Conservation (phyloP, 1,140 invertebrate species). For the Drosophila lowei region DNA sequence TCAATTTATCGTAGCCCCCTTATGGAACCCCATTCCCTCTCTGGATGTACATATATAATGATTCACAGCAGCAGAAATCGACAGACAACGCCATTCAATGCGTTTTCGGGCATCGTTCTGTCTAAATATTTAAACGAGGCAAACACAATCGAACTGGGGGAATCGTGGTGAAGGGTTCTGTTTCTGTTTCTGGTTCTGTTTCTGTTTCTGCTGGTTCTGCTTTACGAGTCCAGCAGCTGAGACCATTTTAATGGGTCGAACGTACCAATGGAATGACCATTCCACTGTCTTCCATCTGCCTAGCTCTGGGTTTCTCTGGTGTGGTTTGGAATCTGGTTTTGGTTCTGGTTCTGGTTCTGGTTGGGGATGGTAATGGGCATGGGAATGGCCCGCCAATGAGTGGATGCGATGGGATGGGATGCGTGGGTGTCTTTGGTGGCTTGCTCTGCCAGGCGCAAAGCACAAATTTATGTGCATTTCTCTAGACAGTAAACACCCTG, state of each 20-base stretch:
- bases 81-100: constrained; percentile 60
- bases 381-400: neutral
- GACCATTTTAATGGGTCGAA: constrained; percentile 40
- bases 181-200: constrained; percentile 2
- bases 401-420: constrained; percentile 6
- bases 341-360: neutral
- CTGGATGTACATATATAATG: constrained; percentile 30
- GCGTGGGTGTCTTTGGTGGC: constrained; percentile 36
- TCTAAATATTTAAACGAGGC: constrained; percentile 72
- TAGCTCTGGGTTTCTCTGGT: constrained; percentile 32
- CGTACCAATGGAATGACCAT: constrained; percentile 26
- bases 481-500: constrained; percentile 60
- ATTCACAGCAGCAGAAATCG: constrained; percentile 49
- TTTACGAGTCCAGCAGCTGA: constrained; percentile 23
- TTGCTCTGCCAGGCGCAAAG: constrained; percentile 24
- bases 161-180: neutral
- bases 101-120: constrained; percentile 58
- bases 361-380: neutral
- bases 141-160: constrained; percentile 35
- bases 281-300: constrained; percentile 23
- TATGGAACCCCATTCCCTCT: constrained; percentile 14
- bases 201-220: neutral
- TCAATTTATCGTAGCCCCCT: constrained; percentile 36
- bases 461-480: constrained; percentile 70
- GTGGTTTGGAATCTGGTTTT: constrained; percentile 23